Evolutionary conservation across 2,113 vertebrate genomes (phyloP), one percentile per base, ranked within the genome.

Genomic region (Poeciliopsis turrubarensis): DNA sequence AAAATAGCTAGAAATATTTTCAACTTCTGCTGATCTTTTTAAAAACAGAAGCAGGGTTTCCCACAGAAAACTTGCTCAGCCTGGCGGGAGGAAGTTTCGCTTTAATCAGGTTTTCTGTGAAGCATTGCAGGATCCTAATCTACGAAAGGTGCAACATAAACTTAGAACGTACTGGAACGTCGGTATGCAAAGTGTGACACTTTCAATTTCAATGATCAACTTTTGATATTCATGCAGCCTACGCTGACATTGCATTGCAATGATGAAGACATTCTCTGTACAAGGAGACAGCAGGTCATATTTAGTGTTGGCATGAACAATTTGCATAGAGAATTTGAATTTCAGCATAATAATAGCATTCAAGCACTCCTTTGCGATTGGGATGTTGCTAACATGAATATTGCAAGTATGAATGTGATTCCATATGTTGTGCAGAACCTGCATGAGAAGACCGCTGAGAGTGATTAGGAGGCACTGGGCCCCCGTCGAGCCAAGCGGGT

Each of bases 371-470:
- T 22, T 51, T 51, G 15, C 0, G 17, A 19, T 22, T 22, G 47
- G 25, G 5, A 54, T 51, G 25, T 51, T 22, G 47, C 47, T 2
- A 22, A 54, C 47, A 25, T 54, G 47, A 54, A 54, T 54, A 54
- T 9, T 9, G 47, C 7, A n/a, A 54, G 19, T 19, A 54, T 54
- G 22, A 57, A 22, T n/a, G 22, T n/a, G 51, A 57, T n/a, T 57
- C 22, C 22, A 57, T 11, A 57, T 57, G 25, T n/a, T 11, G 51
- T 57, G 51, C 51, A 25, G 51, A 25, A 96, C 94, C 92, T 97
- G 96, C 72, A 97, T 91, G 81, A 97, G 83, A 68, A 98, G 94
- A 86, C 96, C 96, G 83, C 95, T 96, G 61, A 99, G 94, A 61
- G 95, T 94, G n/a, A 92, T 75, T 25, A 94, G 81, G 63, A 99